Conservation (phyloP, 1,140 invertebrate species). For the Parapsyche elsis region DNA sequence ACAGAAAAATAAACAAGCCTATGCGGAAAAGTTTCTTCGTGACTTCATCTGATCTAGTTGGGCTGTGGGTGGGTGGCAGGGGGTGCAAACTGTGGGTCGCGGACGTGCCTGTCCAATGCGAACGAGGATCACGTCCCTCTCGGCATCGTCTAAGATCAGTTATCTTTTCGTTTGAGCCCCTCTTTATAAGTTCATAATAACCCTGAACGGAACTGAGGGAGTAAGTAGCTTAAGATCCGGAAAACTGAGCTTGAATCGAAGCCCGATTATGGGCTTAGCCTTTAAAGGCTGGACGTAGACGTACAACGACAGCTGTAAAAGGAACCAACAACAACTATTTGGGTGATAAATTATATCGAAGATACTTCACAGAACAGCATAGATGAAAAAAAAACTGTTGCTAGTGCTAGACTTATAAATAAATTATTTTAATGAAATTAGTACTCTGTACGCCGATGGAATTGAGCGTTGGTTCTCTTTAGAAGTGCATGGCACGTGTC, state of each 20-base stretch:
- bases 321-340: too few relatives aligned
- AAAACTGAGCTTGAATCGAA: too few relatives aligned
- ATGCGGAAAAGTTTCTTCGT: conserved; percentile 9
- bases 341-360: too few relatives aligned
- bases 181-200: conserved; percentile 41
- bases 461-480: background rate
- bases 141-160: conserved; percentile 27
- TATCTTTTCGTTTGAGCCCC: conserved; percentile 31
- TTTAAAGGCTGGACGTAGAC: too few relatives aligned
- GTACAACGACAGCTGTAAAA: too few relatives aligned
- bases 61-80: background rate
- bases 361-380: too few relatives aligned
- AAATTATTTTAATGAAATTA: background rate
- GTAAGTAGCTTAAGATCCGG: too few relatives aligned
- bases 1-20: background rate
- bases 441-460: background rate
- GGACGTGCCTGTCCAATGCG: background rate
- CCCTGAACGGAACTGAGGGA: background rate
- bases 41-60: conserved; percentile 33
- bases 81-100: background rate
- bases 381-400: too few relatives aligned
- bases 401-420: too few relatives aligned
- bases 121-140: conserved; percentile 2
- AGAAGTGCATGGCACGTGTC: conserved; percentile 11
- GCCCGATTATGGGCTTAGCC: too few relatives aligned